phyloP scores from a whole-genome alignment of 2,888 invertebrate species.

The Pseudococcus viburni region DNA sequence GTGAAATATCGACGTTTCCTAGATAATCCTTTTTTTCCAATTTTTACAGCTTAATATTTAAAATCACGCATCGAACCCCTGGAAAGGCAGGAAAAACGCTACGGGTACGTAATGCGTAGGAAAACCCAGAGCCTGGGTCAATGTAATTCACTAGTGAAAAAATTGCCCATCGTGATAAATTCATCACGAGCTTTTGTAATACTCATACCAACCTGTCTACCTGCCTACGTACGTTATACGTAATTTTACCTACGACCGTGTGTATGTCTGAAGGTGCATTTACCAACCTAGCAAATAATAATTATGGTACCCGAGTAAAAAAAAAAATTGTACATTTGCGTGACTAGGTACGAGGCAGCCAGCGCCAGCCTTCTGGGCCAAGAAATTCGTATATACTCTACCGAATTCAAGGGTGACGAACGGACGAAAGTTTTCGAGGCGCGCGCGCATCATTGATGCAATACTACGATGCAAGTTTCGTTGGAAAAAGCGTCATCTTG shows the following conservation, averaged over 20 bases:
- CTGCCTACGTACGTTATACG: not conserved
- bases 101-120: not conserved
- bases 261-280: no score
- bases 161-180: not conserved
- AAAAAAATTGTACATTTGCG: not conserved
- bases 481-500: constrained; percentile 55
- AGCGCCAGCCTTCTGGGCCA: no score
- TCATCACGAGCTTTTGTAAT: not conserved
- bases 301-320: not conserved
- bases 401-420: constrained; percentile 56
- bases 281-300: not conserved
- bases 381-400: constrained; percentile 47
- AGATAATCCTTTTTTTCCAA: not conserved
- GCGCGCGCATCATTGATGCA: constrained; percentile 58
- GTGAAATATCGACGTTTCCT: no score
- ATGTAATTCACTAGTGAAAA: not conserved
- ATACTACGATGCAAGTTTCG: constrained; percentile 61
- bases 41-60: not conserved
- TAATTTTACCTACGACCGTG: not conserved
- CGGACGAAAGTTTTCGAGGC: constrained; percentile 24
- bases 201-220: not conserved
- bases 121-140: not conserved
- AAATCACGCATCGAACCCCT: not conserved
- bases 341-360: constrained; percentile 5
- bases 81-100: not conserved